Evolutionary conservation across 2,888 invertebrate species (phyloP), one percentile per base, ranked within the genome.

Genomic region (Pomacea canaliculata): DNA sequence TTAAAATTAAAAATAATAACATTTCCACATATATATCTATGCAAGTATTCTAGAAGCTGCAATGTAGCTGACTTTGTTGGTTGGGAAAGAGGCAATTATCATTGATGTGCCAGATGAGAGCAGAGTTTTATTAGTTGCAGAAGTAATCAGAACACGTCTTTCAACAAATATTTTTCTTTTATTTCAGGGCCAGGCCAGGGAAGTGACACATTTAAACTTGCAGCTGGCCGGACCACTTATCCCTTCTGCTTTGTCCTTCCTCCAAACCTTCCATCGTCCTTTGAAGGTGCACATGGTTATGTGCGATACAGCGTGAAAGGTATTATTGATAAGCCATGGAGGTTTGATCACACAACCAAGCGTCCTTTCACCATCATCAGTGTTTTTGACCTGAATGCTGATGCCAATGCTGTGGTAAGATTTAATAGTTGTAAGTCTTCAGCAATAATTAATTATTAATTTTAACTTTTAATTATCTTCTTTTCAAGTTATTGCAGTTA

Each of bases 291-390:
- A 1, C 67, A 78, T 63, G 94, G 86, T 92, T 91, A 89, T 95
- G 96, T 97, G 62, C 93, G 95, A n/a, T 97, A 97, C 87, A 94
- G 94, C 9, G 93, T 95, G 19, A 95, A 94, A 91, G 95, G 95
- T 0, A 94, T 93, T 0, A 92, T 96, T 27, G 95, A 96, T 87
- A 93, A 95, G 37, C 94, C 96, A 10, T 95, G 95, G 94, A 95
- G 95, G 85, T 95, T 95, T 88, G 96, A 97, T 91, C 95, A 95
- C 86, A 95, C 95, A 83, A 94, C 94, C 71, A 95, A 95, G 92
- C 93, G 93, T 91, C 94, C 94, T 7, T 96, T 97, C 87, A 96
- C 95, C 72, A 94, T 97, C 13, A 93, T 96, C 77, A 94, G 95
- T 77, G 94, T 95, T 9, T 92, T 96, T 82, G 96, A 97, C 91